phyloP scores from a whole-genome alignment of 2,113 vertebrate genomes.

The Trochalopteron elliotii region DNA sequence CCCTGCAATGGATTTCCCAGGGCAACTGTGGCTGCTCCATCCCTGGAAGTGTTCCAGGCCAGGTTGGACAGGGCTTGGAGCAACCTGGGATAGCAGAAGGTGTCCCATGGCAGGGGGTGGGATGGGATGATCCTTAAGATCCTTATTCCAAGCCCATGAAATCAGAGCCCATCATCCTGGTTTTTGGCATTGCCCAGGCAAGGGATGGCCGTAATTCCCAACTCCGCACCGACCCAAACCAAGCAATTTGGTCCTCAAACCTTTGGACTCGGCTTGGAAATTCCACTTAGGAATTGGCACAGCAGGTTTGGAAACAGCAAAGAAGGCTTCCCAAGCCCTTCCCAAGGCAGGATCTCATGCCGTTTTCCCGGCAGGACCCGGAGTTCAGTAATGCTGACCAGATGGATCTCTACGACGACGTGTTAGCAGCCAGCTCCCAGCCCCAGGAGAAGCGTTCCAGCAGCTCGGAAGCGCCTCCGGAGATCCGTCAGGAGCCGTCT shows the following conservation, averaged over 20 bases:
- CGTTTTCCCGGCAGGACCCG: conserved; percentile 67
- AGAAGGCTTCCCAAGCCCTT: neutral
- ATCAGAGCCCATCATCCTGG: neutral
- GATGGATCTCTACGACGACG: conserved; percentile 92
- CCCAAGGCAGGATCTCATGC: neutral
- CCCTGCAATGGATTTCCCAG: neutral
- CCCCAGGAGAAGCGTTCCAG: conserved; percentile 62
- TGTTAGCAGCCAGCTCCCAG: conserved; percentile 84
- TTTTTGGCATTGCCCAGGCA: neutral
- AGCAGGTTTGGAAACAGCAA: rapidly evolving
- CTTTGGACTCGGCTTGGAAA: neutral
- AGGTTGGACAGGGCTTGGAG: neutral
- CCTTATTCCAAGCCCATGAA: neutral
- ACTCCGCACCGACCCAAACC: neutral
- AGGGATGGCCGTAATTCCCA: neutral
- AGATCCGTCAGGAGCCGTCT: conserved; percentile 68
- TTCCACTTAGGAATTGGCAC: neutral
- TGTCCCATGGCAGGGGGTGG: neutral
- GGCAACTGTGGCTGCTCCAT: neutral
- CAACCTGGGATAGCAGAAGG: neutral
- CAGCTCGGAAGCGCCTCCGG: conserved; percentile 58
- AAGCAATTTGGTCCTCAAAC: neutral
- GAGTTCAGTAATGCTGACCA: conserved; percentile 89
- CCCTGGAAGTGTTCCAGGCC: neutral
- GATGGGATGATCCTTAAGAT: neutral